A percentile compares a stretch with the other conserved stretches of the same genome.
phyloP scores from a whole-genome alignment of 1,140 invertebrate genomes.

The Zelostemma sp. region DNA sequence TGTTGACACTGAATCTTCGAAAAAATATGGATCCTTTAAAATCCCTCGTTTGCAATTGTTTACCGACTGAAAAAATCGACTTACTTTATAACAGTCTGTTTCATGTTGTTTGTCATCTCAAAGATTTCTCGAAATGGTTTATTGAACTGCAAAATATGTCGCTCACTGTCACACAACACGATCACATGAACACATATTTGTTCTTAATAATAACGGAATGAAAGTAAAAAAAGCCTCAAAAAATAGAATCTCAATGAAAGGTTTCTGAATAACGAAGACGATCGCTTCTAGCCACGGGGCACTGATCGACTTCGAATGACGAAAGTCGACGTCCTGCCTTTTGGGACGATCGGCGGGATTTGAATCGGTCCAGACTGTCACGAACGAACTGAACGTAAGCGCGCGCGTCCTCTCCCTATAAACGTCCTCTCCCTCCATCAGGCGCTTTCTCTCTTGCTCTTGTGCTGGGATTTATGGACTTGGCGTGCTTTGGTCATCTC shows the following conservation, averaged over 20 bases:
- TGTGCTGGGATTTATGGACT: conserved; percentile 21
- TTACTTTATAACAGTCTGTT: conserved; percentile 69
- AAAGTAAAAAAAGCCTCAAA: not conserved
- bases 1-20: too few relatives aligned
- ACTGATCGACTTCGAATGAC: not conserved
- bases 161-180: conserved; percentile 51
- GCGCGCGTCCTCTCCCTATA: conserved; percentile 66
- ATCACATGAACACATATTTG: conserved; percentile 29
- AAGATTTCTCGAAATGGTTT: conserved; percentile 2
- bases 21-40: conserved; percentile 1
- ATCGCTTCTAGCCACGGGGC: not conserved
- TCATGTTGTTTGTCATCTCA: conserved; percentile 67
- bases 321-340: conserved; percentile 1
- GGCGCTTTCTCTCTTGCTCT: conserved; percentile 44
- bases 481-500: not conserved
- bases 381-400: conserved; percentile 67
- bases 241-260: conserved; percentile 14
- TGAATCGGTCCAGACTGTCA: conserved; percentile 60
- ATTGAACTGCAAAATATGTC: conserved; percentile 10
- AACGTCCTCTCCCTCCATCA: conserved; percentile 56
- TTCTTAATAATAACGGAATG: not conserved
- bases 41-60: too few relatives aligned
- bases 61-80: too few relatives aligned
- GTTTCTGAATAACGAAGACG: conserved; percentile 9
- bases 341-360: not conserved